phyloP scores from a whole-genome alignment of 2,797 vertebrate genomes.

The Borostomias antarcticus region DNA sequence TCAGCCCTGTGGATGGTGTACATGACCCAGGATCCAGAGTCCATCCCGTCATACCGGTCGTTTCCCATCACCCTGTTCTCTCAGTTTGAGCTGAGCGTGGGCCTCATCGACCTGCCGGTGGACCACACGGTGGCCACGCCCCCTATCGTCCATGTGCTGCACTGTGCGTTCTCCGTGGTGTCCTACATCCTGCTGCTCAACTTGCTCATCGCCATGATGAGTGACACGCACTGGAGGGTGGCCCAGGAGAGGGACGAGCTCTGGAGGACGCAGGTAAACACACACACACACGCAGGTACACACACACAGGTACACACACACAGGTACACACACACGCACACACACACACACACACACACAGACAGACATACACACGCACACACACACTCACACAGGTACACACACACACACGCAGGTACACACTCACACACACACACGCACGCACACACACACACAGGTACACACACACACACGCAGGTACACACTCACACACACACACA shows the following conservation, averaged over 20 bases:
- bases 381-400: no score
- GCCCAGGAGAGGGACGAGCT: constrained; percentile 81
- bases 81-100: constrained; percentile 78
- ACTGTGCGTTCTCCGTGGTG: constrained; percentile 73
- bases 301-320: no score
- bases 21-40: constrained; percentile 73
- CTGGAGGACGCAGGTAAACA: constrained; percentile 80
- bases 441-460: constrained; percentile 72
- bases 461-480: neutral
- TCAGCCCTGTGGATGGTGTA: constrained; percentile 79
- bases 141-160: constrained; percentile 72
- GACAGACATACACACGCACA: neutral
- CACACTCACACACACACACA: neutral
- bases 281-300: neutral
- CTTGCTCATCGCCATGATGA: constrained; percentile 83
- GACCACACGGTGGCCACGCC: constrained; percentile 72
- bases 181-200: constrained; percentile 77
- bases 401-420: neutral
- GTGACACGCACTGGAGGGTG: constrained; percentile 81
- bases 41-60: constrained; percentile 68
- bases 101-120: constrained; percentile 78
- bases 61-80: constrained; percentile 79
- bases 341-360: neutral
- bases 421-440: no score
- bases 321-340: neutral